Percentiles rank a stretch among this genome's conserved stretches.
Evolutionary conservation across 2,797 vertebrate genomes (phyloP).

Genomic region (Pangasius sanitwongsei): DNA sequence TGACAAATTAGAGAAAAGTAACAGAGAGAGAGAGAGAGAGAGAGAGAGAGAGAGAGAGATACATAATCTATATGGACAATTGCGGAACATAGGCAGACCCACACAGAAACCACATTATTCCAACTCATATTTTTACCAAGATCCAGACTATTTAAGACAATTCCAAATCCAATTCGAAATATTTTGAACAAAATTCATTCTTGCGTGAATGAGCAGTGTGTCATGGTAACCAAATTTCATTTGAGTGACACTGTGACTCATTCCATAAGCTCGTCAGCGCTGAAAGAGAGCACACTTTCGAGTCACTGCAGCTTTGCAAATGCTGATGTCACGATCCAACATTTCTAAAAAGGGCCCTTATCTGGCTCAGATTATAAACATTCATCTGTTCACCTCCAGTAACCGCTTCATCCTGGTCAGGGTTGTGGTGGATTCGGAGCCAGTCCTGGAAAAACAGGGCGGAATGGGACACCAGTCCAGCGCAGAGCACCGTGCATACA

Average conservation of each 20-base stretch:
- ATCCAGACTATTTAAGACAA: background rate
- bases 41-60: background rate
- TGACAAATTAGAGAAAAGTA: constrained; percentile 28
- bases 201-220: background rate
- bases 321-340: background rate
- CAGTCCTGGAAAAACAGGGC: too few species aligned
- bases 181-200: background rate
- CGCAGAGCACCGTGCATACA: background rate
- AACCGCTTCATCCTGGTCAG: background rate
- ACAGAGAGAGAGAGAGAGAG: background rate
- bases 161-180: background rate
- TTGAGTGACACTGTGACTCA: background rate
- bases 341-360: background rate
- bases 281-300: background rate
- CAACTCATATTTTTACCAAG: background rate
- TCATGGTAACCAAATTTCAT: background rate
- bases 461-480: background rate
- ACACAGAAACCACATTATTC: background rate
- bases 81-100: background rate
- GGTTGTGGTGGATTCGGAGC: background rate
- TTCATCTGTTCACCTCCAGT: background rate
- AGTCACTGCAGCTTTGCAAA: background rate
- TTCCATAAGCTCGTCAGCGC: background rate
- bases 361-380: background rate
- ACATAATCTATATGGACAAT: background rate